phyloP scores from a whole-genome alignment of 2,888 invertebrate genomes.

The Drosophila tanythrix region DNA sequence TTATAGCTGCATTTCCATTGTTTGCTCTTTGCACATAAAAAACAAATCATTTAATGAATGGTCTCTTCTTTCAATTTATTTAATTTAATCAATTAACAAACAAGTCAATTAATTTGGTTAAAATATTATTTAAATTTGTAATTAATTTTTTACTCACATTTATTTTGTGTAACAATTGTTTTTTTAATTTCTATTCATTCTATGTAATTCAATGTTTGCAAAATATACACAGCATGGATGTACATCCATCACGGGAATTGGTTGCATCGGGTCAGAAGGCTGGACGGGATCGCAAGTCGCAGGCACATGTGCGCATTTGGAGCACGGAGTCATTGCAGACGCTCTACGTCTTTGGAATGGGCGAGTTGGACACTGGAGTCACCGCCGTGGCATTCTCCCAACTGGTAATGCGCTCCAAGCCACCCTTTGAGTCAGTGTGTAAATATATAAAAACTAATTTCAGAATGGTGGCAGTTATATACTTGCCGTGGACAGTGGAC shows the following conservation, averaged over 20 bases:
- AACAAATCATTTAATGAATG: background rate
- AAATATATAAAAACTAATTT: background rate
- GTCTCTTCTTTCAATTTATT: background rate
- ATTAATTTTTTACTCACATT: background rate
- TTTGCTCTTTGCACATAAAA: background rate
- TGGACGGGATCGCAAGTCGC: constrained; percentile 92
- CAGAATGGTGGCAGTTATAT: constrained; percentile 96
- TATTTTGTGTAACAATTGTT: background rate
- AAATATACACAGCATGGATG: constrained; percentile 88
- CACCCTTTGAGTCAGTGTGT: background rate
- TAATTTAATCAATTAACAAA: background rate
- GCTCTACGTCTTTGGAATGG: constrained; percentile 95
- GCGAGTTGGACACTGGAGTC: constrained; percentile 94
- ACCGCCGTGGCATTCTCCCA: constrained; percentile 95
- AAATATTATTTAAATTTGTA: background rate
- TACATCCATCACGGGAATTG: constrained; percentile 94
- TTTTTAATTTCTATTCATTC: background rate
- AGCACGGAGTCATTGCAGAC: constrained; percentile 95
- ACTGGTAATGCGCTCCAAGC: constrained; percentile 86
- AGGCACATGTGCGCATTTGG: constrained; percentile 96
- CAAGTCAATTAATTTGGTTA: background rate
- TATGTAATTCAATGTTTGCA: background rate
- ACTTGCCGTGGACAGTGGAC: constrained; percentile 94
- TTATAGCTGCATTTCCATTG: background rate
- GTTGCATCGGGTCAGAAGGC: constrained; percentile 96